Evolutionary conservation across 92 coral and sea anemone species (phyloP), one percentile per base, ranked within the genome.

Genomic region (Blastomussa wellsi): DNA sequence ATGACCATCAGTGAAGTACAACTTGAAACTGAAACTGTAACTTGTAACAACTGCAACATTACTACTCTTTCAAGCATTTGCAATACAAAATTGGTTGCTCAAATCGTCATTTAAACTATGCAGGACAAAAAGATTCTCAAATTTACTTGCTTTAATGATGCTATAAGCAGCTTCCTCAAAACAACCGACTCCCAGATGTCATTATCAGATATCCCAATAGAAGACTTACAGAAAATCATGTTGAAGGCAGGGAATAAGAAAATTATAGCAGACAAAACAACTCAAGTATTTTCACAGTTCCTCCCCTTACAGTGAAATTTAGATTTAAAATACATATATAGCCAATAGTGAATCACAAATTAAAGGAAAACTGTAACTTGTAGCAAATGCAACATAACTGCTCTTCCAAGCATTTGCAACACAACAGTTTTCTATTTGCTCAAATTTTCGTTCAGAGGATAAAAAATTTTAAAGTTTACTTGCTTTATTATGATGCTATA

Each of bases 11-110:
- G 65, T 53, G 77, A 90, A 79, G 68, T 60, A 67, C 37, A 81
- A 73, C 59, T 78, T 32, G 93, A 62, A 10, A 66, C 72, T 33
- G 91, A 88, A 79, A 81, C 82, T 53, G 41, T 89, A 82, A 90
- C 89, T 57, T 86, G 93, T 76, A 84, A 69, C 36, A 86, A 83
- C 69, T 90, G 90, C 90, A 33, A 68, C 79, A 81, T 80, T 49
- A 85, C 92, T 36, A 84, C 79, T 74, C 74, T 89, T 70, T 70
- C 77, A 83, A 53, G 80, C 55, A 72, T 72, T 19, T 74, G 64
- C 29, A 85, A 89, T 64, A 86, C 89, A 60, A 90, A 86, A 84
- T 83, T 90, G 47, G 82, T 86, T 79, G 75, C 78, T 72, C 84
- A 87, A 78, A 70, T 90, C 77, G 53, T 84, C 37, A 77, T 3